Evolutionary conservation across 1,140 invertebrate species (phyloP), one percentile per base, ranked within the genome.

Genomic region (Hermetia illucens): DNA sequence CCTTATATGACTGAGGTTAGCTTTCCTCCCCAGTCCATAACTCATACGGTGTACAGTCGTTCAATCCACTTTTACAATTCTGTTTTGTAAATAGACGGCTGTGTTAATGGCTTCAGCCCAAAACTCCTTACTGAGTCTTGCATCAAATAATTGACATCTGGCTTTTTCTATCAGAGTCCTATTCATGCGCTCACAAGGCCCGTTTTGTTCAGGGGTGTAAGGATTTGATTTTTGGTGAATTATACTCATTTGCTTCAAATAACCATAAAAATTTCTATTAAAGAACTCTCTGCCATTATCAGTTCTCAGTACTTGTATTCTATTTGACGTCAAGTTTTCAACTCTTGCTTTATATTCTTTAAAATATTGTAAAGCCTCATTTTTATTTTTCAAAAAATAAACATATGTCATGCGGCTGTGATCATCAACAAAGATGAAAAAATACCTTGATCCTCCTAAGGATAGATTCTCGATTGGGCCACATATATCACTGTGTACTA

Each of bases 31-130:
- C 39, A 19, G 24, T 39, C 54, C 53, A 59, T 27, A 44, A 3
- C 40, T 49, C 45, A 18, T 42, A 21, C 9, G 41, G 41, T 21
- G 34, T 38, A 12, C 34, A 44, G 40, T 63, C 56, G 34, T 49
- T 40, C 19, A 44, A 29, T 13, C 51, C 51, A 45, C 61, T 62
- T 41, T 34, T 52, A 39, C 34, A 38, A 37, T 50, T 9, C 32
- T 15, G 30, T 44, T 44, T 2, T 29, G 4, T 12, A 44, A n/a
- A 21, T 42, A 40, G 4, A 34, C 37, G 36, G 44, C 44, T 2
- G 55, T 64, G 25, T 50, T 48, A 0, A 63, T 44, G 8, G 65
- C 62, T 53, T 71, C 65, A 3, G 55, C 58, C 67, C 64, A 71
- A 30, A 63, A 49, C 5, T 40, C 20, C 25, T 56, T 47, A 15